These are phyloP conservation scores for Amazona guildingii DNA, from an alignment of 2,113 vertebrate species.

Conservation along the genomic window DNA sequence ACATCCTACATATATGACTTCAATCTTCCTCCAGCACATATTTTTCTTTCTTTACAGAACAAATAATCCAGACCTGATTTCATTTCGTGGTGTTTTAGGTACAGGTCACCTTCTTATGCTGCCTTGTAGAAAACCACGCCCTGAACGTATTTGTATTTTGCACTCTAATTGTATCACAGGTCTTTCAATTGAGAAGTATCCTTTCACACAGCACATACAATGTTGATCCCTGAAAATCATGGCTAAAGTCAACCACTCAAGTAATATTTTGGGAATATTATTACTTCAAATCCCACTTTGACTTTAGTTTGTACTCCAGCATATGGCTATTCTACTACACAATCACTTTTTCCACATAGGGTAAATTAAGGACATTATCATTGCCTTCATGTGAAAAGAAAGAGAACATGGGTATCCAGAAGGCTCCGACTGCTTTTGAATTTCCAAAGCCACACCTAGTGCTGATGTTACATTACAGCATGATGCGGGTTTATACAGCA, in stretches of 20 bases:
- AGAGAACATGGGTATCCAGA: neutral
- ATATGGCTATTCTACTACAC: neutral
- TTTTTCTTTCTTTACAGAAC: neutral
- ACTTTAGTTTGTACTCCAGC: neutral
- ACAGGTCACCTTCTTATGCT: neutral
- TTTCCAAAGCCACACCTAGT: neutral
- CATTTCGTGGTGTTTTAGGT: neutral
- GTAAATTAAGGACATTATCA: neutral
- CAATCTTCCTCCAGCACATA: neutral
- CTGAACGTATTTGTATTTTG: neutral
- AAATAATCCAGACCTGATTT: neutral
- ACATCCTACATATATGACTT: fast-evolving
- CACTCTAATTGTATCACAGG: neutral
- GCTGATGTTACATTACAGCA: neutral
- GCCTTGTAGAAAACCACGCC: neutral
- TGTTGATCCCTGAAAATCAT: neutral
- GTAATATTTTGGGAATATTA: neutral
- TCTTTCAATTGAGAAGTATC: neutral
- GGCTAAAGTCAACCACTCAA: neutral
- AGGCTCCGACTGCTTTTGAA: neutral
- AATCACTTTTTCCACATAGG: neutral
- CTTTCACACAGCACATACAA: neutral
- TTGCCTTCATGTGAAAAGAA: neutral
- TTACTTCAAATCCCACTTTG: neutral
- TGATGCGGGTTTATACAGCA: fast-evolving